phyloP scores from a whole-genome alignment of 2,113 vertebrate genomes.

The Alethe castanea region DNA sequence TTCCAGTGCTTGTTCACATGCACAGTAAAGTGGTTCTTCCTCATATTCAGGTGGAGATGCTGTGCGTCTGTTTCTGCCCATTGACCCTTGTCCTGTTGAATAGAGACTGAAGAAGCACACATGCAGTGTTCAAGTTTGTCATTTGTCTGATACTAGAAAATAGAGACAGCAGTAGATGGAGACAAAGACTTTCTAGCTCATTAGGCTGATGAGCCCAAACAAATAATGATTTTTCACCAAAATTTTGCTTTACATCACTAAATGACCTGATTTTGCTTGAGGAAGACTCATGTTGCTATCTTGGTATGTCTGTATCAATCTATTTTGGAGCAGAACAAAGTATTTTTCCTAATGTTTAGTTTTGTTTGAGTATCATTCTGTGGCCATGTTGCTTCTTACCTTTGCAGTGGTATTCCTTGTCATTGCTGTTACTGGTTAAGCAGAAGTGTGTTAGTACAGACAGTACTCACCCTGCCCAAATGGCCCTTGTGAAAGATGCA shows the following conservation, averaged over 20 bases:
- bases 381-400: background rate
- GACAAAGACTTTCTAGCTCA: background rate
- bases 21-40: background rate
- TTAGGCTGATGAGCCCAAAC: background rate
- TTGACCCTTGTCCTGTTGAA: background rate
- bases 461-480: background rate
- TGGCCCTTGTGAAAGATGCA: fast-evolving
- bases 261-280: background rate
- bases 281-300: background rate
- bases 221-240: background rate
- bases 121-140: background rate
- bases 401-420: background rate
- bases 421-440: background rate
- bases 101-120: background rate
- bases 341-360: background rate
- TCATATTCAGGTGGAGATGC: background rate
- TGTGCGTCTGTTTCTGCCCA: background rate
- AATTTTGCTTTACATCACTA: background rate
- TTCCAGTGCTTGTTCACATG: fast-evolving
- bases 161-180: background rate
- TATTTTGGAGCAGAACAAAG: background rate
- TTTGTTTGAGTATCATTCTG: background rate
- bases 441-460: background rate
- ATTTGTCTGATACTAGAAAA: background rate
- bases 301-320: background rate